Evolutionary conservation across 2,888 invertebrate genomes (phyloP).

Genomic region (Protonemura montana): DNA sequence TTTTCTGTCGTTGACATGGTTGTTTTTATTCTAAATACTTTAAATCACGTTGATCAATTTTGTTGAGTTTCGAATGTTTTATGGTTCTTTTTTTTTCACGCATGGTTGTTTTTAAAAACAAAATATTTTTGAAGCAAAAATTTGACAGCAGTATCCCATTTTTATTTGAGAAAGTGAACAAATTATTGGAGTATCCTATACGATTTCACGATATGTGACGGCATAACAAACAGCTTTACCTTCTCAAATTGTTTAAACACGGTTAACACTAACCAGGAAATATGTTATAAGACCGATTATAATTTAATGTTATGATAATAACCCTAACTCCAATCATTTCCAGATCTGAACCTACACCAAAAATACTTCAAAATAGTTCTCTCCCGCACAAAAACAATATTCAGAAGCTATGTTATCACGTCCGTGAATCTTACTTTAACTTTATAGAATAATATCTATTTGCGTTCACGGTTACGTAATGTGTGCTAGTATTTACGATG

Average conservation of each 20-base stretch:
- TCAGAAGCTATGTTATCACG: neutral
- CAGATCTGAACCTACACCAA: too few relatives aligned
- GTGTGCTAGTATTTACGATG: neutral
- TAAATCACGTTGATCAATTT: neutral
- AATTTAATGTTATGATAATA: too few relatives aligned
- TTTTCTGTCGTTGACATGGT: neutral
- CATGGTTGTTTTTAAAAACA: neutral
- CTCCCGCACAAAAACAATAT: neutral
- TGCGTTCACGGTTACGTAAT: neutral
- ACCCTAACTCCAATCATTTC: too few relatives aligned
- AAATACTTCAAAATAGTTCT: too few relatives aligned
- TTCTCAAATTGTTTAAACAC: too few relatives aligned
- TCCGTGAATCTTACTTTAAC: neutral
- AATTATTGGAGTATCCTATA: too few relatives aligned
- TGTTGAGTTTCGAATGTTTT: neutral
- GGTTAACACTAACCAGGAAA: too few relatives aligned
- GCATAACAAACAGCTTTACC: too few relatives aligned
- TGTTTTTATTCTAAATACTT: neutral
- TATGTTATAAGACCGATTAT: too few relatives aligned
- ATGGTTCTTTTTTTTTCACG: neutral
- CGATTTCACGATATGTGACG: too few relatives aligned
- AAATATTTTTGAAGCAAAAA: neutral
- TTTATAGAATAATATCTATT: slow-evolving; percentile 9
- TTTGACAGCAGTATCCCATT: neutral
- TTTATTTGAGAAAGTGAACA: too few relatives aligned